A percentile compares a stretch with the other conserved stretches of the same genome.
These are phyloP conservation scores for Callopanchax toddi DNA, from an alignment of 2,113 vertebrate genomes.

Conservation along the genomic window DNA sequence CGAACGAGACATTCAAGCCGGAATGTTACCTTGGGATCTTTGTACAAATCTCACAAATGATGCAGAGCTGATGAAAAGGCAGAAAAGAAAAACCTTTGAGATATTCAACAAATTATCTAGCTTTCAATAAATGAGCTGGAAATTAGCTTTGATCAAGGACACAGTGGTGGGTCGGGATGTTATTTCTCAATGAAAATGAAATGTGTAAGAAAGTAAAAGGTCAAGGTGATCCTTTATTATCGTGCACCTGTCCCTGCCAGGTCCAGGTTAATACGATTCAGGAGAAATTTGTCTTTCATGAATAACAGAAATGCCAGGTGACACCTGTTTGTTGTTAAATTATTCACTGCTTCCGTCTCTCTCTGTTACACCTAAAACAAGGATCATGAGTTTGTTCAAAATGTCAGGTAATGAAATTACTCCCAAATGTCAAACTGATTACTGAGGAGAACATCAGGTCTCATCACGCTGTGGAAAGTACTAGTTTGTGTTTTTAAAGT, in stretches of 20 bases:
- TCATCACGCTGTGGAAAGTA: too few species aligned
- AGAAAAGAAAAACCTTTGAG: neutral
- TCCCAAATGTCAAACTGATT: conserved; percentile 16
- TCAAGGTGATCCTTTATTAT: conserved; percentile 24
- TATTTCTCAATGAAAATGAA: neutral
- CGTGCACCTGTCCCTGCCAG: conserved; percentile 26
- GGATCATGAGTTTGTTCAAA: conserved; percentile 6
- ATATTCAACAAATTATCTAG: neutral
- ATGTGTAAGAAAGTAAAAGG: conserved; percentile 16
- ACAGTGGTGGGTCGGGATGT: neutral
- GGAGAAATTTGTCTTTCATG: conserved; percentile 33
- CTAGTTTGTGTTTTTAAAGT: too few species aligned
- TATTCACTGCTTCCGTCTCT: conserved; percentile 31
- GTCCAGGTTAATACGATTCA: conserved; percentile 39
- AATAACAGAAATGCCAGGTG: conserved; percentile 32
- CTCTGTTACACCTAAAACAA: conserved; percentile 5
- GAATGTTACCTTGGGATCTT: neutral
- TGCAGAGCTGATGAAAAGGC: neutral
- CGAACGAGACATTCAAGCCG: neutral
- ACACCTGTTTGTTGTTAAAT: conserved; percentile 36
- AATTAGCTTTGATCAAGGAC: neutral
- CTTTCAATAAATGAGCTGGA: neutral
- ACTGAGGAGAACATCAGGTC: neutral
- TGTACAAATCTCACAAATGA: neutral
- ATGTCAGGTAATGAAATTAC: neutral